These are phyloP conservation scores for Phylloscopus trochilus DNA, from an alignment of 2,113 vertebrate species.

Conservation along the genomic window DNA sequence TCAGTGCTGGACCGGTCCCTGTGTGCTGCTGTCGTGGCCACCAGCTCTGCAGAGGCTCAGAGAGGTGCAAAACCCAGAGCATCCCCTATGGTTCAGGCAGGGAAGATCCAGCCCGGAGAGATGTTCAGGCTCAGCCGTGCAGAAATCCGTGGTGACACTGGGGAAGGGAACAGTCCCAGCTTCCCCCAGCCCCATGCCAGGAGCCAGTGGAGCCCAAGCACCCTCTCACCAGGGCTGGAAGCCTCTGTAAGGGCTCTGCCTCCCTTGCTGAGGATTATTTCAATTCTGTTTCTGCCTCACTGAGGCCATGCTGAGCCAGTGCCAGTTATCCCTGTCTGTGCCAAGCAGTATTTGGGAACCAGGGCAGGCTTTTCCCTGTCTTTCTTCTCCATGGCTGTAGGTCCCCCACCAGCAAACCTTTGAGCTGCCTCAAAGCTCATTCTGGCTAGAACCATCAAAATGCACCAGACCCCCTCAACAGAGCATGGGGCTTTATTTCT, in stretches of 20 bases:
- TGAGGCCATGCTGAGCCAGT: background rate
- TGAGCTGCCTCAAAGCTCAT: background rate
- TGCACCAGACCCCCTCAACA: background rate
- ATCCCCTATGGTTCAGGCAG: background rate
- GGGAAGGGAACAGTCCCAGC: background rate
- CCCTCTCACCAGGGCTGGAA: background rate
- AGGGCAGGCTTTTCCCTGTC: background rate
- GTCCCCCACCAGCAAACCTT: background rate
- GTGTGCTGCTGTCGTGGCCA: rapidly evolving
- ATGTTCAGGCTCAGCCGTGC: background rate
- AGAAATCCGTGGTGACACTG: rapidly evolving
- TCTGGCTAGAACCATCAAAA: background rate
- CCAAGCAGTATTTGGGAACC: background rate
- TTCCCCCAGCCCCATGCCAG: background rate
- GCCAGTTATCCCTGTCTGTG: slow-evolving; percentile 18
- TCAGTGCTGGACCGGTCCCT: background rate
- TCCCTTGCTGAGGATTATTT: background rate
- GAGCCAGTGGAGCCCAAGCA: background rate
- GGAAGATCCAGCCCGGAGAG: background rate
- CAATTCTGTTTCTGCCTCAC: background rate
- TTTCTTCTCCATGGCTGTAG: background rate
- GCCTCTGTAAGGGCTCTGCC: background rate
- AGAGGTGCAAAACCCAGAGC: background rate
- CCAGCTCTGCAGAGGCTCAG: background rate
- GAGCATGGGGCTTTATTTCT: background rate